Percentiles rank a stretch among this genome's conserved stretches.
Conservation (phyloP, 30 jellyfish, hydroid and myxozoan genomes). For the Nemopilema nomurai region DNA sequence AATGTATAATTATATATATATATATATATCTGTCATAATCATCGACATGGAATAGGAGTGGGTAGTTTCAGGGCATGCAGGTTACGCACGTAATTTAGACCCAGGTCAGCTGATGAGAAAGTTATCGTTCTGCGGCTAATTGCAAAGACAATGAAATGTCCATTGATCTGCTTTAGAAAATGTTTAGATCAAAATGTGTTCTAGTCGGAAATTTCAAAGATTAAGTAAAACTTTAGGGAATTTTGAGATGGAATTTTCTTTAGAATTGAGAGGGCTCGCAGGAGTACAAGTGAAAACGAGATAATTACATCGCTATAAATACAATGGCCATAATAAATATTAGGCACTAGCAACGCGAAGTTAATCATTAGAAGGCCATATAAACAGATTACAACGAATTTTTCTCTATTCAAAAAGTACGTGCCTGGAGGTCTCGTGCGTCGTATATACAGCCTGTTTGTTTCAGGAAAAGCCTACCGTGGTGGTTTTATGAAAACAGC, state of each 20-base stretch:
- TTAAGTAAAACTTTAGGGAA: not conserved
- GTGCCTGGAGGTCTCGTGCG: not conserved
- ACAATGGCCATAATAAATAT: not conserved
- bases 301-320: not conserved
- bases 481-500: not conserved
- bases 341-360: not conserved
- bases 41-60: too few relatives aligned
- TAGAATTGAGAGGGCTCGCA: not conserved
- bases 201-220: not conserved
- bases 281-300: not conserved
- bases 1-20: too few relatives aligned
- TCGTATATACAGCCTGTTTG: not conserved
- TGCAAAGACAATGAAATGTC: not conserved
- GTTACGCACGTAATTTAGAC: too few relatives aligned
- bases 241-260: not conserved
- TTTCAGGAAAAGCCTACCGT: not conserved
- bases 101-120: not conserved
- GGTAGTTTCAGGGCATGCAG: too few relatives aligned
- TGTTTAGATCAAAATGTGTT: not conserved
- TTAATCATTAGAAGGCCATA: not conserved
- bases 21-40: too few relatives aligned
- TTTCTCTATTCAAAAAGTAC: not conserved
- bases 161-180: not conserved
- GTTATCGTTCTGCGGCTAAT: not conserved
- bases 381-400: not conserved